A percentile compares a stretch with the other conserved stretches of the same genome.
Conservation (phyloP, 23 tunicate genomes). For the Halocynthia aurantium region DNA sequence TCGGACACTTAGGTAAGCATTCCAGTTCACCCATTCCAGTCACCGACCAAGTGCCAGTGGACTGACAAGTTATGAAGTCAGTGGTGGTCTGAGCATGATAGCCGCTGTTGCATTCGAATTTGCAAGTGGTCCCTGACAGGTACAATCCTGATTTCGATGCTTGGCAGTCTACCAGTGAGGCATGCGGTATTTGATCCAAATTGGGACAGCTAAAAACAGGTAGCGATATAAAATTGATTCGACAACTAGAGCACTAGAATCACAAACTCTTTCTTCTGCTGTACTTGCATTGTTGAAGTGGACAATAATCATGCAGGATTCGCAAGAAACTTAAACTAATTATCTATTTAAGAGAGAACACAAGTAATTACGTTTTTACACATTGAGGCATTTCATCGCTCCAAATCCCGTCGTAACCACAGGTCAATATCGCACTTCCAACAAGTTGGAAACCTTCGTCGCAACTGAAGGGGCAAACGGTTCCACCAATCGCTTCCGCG, state of each 20-base stretch:
- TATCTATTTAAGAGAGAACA: not conserved
- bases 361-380: constrained; percentile 8
- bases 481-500: not conserved
- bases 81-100: not conserved
- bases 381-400: constrained; percentile 21
- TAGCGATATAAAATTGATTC: not conserved
- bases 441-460: constrained; percentile 7
- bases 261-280: too few species aligned
- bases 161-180: not conserved
- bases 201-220: not conserved
- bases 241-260: not conserved
- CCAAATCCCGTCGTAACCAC: constrained; percentile 28
- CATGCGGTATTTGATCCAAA: not conserved
- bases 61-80: constrained; percentile 4
- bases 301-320: too few species aligned
- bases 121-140: constrained; percentile 6
- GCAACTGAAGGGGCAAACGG: constrained; percentile 26
- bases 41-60: constrained; percentile 8
- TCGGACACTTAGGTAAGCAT: constrained; percentile 4
- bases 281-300: too few species aligned
- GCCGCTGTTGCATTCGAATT: constrained; percentile 27
- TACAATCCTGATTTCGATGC: not conserved
- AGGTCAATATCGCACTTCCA: constrained; percentile 14
- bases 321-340: not conserved
- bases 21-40: constrained; percentile 1